Base-by-base conservation (phyloP, 2,888 invertebrate genomes). In the Xanthia togata region DNA sequence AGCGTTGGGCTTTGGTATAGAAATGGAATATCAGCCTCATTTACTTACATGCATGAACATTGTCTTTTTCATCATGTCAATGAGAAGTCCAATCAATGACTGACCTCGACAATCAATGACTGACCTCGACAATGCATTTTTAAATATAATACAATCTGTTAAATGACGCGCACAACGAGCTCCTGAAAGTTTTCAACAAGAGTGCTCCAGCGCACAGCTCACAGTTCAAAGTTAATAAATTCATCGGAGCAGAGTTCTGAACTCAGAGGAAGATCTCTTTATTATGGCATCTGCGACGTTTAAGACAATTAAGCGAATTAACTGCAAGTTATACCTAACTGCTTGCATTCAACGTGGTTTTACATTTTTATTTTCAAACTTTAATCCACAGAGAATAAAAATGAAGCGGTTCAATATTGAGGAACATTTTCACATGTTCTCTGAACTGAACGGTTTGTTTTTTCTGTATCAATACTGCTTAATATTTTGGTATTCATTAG, bases 271-370 rank as follows among this genome's bases (percentile, higher is more conserved):
- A 69, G 69, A 84, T 75, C 69, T 75, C 68, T 71, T 69, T 59
- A 74, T 38, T 69, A 74, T 17, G 26, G 41, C 63, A 68, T 71
- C 68, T 68, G 44, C 31, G 70, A 71, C 55, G 62, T 50, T 83
- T 60, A 55, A 74, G 81, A 60, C 23, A 81, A 71, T 84, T 63
- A 75, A 50, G 53, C 9, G 26, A 84, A 74, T 80, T 63, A 71
- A 71, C 50, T 71, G 81, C 84, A 69, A 68, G 60, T 70, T 57
- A 74, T 50, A 57, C n/a, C 23, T n/a, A 20, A 57, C 62, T 41
- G 55, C 53, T 53, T 31, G 62, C 57, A 47, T 53, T 73, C 26
- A 47, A 55, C 14, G 50, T 23, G 57, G 20, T 31, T 64, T 50
- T 3, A 64, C 11, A 38, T 41, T 50, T 59, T 26, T 41, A 59